Conservation (phyloP, 2,888 invertebrate genomes). For the Ectemnius lituratus region DNA sequence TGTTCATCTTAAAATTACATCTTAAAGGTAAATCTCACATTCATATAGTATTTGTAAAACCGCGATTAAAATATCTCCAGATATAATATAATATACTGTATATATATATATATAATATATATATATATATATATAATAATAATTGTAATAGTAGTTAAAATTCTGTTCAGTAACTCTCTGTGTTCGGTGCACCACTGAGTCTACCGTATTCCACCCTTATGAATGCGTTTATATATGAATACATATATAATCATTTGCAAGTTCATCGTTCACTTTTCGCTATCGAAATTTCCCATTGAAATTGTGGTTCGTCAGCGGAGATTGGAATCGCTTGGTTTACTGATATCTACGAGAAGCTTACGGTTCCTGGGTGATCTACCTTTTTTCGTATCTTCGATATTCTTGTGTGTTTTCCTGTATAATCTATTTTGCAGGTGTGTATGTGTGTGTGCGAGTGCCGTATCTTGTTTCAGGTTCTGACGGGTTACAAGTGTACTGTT, state of each 20-base stretch:
- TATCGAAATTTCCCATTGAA: too few relatives aligned
- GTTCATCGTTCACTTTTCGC: too few relatives aligned
- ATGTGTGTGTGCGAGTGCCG: too few relatives aligned
- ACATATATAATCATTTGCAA: background rate
- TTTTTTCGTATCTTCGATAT: too few relatives aligned
- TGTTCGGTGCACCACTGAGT: slow-evolving; percentile 43
- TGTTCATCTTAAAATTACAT: slow-evolving; percentile 54
- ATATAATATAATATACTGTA: slow-evolving; percentile 63
- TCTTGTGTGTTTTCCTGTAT: too few relatives aligned
- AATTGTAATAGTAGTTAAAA: slow-evolving; percentile 70
- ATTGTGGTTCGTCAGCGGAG: too few relatives aligned
- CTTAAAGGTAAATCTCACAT: slow-evolving; percentile 71
- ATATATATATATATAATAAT: slow-evolving; percentile 50
- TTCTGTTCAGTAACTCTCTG: slow-evolving; percentile 64
- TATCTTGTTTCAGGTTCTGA: too few relatives aligned
- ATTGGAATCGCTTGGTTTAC: too few relatives aligned
- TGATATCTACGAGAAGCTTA: too few relatives aligned
- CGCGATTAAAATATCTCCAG: slow-evolving; percentile 74
- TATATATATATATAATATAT: slow-evolving; percentile 45
- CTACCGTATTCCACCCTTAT: slow-evolving; percentile 8
- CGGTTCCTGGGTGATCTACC: too few relatives aligned
- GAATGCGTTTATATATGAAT: slow-evolving; percentile 3
- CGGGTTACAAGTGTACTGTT: too few relatives aligned
- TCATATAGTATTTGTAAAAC: slow-evolving; percentile 73
- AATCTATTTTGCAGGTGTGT: too few relatives aligned